These are phyloP conservation scores for Drosophila subsilvestris DNA, from an alignment of 2,888 invertebrate species.

Conservation along the genomic window DNA sequence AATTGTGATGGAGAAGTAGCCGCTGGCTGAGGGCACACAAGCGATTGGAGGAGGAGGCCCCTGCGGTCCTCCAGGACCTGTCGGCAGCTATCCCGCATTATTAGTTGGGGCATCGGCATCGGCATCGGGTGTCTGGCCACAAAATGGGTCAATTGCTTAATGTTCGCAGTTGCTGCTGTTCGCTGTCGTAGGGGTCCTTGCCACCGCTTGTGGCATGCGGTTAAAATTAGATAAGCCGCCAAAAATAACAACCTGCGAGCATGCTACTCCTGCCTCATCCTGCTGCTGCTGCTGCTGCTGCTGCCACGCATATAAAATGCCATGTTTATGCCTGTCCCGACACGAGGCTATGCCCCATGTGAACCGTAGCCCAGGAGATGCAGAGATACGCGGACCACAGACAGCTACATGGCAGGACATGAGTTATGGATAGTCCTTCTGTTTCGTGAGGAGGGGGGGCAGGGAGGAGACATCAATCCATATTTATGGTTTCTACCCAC, in stretches of 20 bases:
- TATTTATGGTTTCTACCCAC: not conserved
- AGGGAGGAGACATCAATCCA: not conserved
- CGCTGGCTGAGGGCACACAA: no score
- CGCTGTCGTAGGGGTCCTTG: conserved; percentile 18
- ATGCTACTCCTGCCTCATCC: not conserved
- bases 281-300: not conserved
- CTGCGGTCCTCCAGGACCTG: not conserved
- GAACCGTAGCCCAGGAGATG: not conserved
- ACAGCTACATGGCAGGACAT: not conserved
- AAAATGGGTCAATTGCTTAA: conserved; percentile 71
- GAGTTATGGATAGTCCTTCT: not conserved
- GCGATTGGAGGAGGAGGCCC: not conserved
- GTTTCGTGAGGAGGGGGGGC: not conserved
- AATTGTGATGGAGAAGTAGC: not conserved
- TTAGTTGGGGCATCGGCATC: conserved; percentile 55
- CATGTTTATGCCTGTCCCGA: conserved; percentile 58
- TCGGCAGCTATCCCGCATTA: conserved; percentile 59
- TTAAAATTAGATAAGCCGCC: conserved; percentile 61
- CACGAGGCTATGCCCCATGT: conserved; percentile 17
- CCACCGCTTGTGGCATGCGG: conserved; percentile 20
- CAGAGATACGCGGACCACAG: not conserved
- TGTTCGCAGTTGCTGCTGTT: conserved; percentile 9
- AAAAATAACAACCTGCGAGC: conserved; percentile 53
- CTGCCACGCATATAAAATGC: conserved; percentile 53
- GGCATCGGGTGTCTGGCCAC: conserved; percentile 32